Percentiles rank a stretch among this genome's conserved stretches.
These are phyloP conservation scores for Austrofundulus limnaeus DNA, from an alignment of 2,113 vertebrate genomes.

Conservation along the genomic window DNA sequence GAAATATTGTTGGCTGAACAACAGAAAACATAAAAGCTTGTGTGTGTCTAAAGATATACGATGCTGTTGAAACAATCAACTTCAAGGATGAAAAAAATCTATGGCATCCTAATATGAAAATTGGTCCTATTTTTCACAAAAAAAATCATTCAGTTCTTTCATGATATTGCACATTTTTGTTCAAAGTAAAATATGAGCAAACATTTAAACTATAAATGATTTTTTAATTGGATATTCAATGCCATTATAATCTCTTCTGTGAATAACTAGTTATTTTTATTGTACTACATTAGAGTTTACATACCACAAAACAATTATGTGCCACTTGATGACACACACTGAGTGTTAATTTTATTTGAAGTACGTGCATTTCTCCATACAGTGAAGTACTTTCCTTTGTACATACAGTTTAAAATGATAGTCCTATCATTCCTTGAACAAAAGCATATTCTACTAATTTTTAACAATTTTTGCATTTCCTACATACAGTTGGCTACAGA, in stretches of 20 bases:
- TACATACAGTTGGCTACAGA: too few species aligned
- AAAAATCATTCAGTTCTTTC: not conserved
- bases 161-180: not conserved
- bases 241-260: not conserved
- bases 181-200: not conserved
- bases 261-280: not conserved
- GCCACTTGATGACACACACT: too few species aligned
- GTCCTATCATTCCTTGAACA: too few species aligned
- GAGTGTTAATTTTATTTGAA: not conserved
- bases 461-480: too few species aligned
- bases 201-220: constrained; percentile 3
- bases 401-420: too few species aligned
- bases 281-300: not conserved
- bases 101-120: too few species aligned
- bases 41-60: constrained; percentile 23
- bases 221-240: constrained; percentile 12
- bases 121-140: not conserved
- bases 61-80: not conserved
- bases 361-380: not conserved
- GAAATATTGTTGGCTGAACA: constrained; percentile 36
- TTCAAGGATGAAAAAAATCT: too few species aligned
- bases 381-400: not conserved
- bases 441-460: too few species aligned
- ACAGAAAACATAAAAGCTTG: constrained; percentile 19
- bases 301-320: not conserved